Conservation (phyloP, 1,140 invertebrate species). For the Lepidurus arcticus region DNA sequence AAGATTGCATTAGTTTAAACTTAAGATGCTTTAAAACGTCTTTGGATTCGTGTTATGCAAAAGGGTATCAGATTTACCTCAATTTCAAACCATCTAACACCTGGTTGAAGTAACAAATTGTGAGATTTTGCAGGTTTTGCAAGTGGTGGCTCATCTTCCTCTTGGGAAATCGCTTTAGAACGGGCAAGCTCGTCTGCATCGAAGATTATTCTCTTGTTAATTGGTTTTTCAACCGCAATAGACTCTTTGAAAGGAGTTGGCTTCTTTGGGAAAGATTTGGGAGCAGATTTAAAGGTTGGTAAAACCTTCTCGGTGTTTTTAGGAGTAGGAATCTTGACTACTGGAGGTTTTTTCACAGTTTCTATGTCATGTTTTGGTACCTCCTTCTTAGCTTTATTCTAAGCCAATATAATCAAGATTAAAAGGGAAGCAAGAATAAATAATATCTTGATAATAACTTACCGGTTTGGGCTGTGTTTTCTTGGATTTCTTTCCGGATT, state of each 20-base stretch:
- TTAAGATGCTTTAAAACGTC: not conserved
- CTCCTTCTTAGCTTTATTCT: not conserved
- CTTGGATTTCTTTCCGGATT: not conserved
- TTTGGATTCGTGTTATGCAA: not conserved
- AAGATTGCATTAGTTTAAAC: not conserved
- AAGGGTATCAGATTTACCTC: not conserved
- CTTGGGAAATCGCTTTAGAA: not conserved
- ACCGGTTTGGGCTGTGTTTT: not conserved
- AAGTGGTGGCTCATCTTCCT: not conserved
- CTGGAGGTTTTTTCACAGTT: too few species aligned
- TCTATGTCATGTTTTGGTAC: too few species aligned
- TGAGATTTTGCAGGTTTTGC: not conserved
- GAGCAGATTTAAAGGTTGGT: slow-evolving; percentile 4
- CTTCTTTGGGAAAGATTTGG: not conserved
- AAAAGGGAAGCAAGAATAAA: not conserved
- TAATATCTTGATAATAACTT: not conserved
- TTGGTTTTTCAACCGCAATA: not conserved
- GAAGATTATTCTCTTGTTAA: slow-evolving; percentile 26
- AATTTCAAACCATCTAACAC: slow-evolving; percentile 26
- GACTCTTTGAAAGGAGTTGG: not conserved
- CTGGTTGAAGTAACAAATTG: slow-evolving; percentile 32
- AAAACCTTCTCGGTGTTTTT: not conserved
- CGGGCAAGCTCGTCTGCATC: not conserved
- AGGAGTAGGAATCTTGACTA: too few species aligned
- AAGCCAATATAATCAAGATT: not conserved